Evolutionary conservation across 2,113 vertebrate species (phyloP), one percentile per base, ranked within the genome.

Genomic region (Thymallus thymallus): DNA sequence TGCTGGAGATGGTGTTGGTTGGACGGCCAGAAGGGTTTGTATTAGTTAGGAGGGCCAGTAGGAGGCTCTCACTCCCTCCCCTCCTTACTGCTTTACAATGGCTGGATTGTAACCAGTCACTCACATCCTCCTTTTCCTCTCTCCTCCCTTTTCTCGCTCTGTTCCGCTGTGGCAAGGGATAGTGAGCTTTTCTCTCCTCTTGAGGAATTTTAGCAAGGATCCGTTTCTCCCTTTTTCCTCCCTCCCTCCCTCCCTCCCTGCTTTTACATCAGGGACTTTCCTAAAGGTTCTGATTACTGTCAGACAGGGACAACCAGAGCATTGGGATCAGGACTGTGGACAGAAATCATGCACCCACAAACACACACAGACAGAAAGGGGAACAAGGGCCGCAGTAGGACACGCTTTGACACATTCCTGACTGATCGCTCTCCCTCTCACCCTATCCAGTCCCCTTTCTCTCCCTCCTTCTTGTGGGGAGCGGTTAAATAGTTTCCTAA

Each of bases 401-500:
- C 86, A 86, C 86, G 80, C 72, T 87, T 85, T 88, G 89, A 90
- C 90, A 90, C 35, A 20, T 51, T 35, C 6, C 69, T 2, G 41
- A 20, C 51, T 6, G 10, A 26, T 16, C 23, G 32, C 67, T 46
- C 58, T 24, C 77, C 82, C 82, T 60, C 87, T 79, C 76, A 68
- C 64, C 77, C 77, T 81, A 76, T 84, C 82, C 82, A 81, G 76
- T 80, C 84, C 51, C 45, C 72, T 20, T 23, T 82, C 83, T 77
- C 76, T 77, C 68, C 56, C 82, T 84, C 84, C 83, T 86, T 76
- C 82, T 86, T 88, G 84, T 88, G 88, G 88, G 85, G 91, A 90
- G 76, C 85, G 76, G 82, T 87, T 88, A 88, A 91, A 92, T 92
- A 90, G 88, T 92, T 92, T 92, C 90, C 91, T 90, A 90, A 90